These are phyloP conservation scores for Zaprionus inermis DNA, from an alignment of 1,140 invertebrate species.

Conservation along the genomic window DNA sequence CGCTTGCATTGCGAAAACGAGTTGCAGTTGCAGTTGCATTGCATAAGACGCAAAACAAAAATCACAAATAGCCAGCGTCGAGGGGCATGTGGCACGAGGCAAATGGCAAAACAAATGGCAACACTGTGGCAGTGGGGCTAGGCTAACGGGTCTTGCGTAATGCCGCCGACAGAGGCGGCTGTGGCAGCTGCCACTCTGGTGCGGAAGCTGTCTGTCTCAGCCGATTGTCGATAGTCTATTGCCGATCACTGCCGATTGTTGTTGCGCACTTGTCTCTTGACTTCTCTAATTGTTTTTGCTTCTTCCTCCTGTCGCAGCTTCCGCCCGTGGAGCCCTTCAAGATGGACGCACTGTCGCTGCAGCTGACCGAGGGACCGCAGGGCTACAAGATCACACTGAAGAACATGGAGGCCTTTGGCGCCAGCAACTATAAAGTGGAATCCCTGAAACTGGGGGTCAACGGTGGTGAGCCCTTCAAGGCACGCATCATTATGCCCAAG, in stretches of 20 bases:
- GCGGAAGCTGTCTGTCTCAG: conserved; percentile 26
- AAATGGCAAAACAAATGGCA: conserved; percentile 17
- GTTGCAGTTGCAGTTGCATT: conserved; percentile 70
- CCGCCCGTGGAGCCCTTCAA: conserved; percentile 89
- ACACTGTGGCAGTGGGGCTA: conserved; percentile 45
- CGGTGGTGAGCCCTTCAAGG: conserved; percentile 88
- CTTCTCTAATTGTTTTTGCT: conserved; percentile 3
- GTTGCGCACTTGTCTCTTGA: conserved; percentile 10
- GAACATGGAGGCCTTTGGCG: conserved; percentile 88
- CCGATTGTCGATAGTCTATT: conserved; percentile 12
- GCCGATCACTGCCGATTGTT: conserved; percentile 4
- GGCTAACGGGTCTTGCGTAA: conserved; percentile 53
- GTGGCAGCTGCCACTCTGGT: conserved; percentile 30
- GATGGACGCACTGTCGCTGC: conserved; percentile 88
- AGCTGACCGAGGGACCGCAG: conserved; percentile 88
- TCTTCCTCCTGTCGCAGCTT: conserved; percentile 78
- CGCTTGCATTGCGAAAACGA: conserved; percentile 38
- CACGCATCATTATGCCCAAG: conserved; percentile 87
- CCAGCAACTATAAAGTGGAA: conserved; percentile 88
- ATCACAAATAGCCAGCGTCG: conserved; percentile 36
- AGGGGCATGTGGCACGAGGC: conserved; percentile 7
- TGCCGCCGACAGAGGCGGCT: conserved; percentile 1
- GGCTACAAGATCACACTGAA: conserved; percentile 89
- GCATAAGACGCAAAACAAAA: conserved; percentile 54
- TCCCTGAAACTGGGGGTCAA: conserved; percentile 86